Percentiles rank a stretch among this genome's conserved stretches.
Evolutionary conservation across 2,888 invertebrate species (phyloP).

Genomic region (Eristalinus sepulchralis): DNA sequence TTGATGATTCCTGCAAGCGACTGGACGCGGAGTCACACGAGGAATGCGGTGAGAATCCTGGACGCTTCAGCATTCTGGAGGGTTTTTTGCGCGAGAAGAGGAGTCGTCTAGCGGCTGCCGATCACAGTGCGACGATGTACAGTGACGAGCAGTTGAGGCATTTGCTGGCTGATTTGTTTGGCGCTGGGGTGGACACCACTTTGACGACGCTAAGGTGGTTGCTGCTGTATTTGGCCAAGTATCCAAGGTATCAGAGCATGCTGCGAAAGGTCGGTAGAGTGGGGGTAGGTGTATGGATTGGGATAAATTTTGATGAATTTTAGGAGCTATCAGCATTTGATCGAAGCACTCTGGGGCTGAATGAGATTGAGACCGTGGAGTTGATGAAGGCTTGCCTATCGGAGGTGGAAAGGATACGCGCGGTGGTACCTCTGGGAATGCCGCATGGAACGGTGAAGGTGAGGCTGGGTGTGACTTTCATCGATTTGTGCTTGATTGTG

Average conservation of each 20-base stretch:
- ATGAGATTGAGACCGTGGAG: slow-evolving; percentile 76
- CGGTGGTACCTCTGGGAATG: slow-evolving; percentile 91
- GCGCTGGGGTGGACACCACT: slow-evolving; percentile 93
- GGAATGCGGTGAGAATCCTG: slow-evolving; percentile 77
- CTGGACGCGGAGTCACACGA: slow-evolving; percentile 47
- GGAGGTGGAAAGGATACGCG: slow-evolving; percentile 89
- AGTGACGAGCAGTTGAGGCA: slow-evolving; percentile 87
- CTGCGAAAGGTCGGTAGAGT: slow-evolving; percentile 73
- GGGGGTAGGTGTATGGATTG: not conserved
- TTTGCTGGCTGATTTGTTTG: slow-evolving; percentile 90
- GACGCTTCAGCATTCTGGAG: slow-evolving; percentile 83
- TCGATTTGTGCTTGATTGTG: not conserved
- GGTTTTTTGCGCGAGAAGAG: slow-evolving; percentile 85
- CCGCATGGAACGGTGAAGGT: slow-evolving; percentile 88
- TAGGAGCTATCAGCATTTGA: slow-evolving; percentile 71
- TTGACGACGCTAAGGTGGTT: slow-evolving; percentile 91
- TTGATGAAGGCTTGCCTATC: slow-evolving; percentile 85
- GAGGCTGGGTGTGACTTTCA: not conserved
- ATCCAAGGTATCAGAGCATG: slow-evolving; percentile 84
- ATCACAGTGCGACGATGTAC: slow-evolving; percentile 82
- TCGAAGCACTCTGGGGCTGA: slow-evolving; percentile 71
- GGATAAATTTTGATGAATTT: not conserved
- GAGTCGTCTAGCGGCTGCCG: slow-evolving; percentile 81
- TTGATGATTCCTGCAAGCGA: slow-evolving; percentile 82
- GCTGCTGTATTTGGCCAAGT: slow-evolving; percentile 87